Conservation (phyloP, 1,140 invertebrate species). For the Hestina assimilis region DNA sequence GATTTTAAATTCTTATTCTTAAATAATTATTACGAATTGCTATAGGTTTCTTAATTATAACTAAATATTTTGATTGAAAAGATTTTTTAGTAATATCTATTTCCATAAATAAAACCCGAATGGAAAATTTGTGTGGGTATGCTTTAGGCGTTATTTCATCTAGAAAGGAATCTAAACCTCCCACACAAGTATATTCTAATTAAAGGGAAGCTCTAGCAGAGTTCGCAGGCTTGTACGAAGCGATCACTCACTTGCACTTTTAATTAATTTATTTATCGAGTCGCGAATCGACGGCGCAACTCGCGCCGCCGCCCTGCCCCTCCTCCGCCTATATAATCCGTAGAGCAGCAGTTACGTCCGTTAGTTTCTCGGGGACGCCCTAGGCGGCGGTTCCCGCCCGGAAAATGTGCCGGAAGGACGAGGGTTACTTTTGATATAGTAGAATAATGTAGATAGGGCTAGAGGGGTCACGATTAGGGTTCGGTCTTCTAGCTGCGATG, state of each 20-base stretch:
- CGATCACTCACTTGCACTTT: constrained; percentile 78
- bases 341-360: constrained; percentile 59
- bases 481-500: constrained; percentile 38
- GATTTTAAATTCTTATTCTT: too few relatives aligned
- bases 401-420: constrained; percentile 59
- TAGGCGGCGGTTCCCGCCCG: constrained; percentile 55
- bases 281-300: constrained; percentile 75
- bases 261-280: constrained; percentile 79
- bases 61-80: too few relatives aligned
- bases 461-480: constrained; percentile 42
- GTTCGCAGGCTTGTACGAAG: constrained; percentile 64
- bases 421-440: constrained; percentile 53
- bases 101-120: too few relatives aligned
- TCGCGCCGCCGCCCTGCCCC: constrained; percentile 69
- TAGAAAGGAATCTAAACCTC: constrained; percentile 41
- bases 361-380: constrained; percentile 69
- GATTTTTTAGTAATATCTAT: too few relatives aligned
- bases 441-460: constrained; percentile 50
- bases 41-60: too few relatives aligned
- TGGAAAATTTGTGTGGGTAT: neutral
- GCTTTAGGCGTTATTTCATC: neutral
- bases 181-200: constrained; percentile 61
- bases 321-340: constrained; percentile 61
- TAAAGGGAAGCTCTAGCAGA: constrained; percentile 62
- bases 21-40: too few relatives aligned